Base-by-base conservation (phyloP, 2,113 vertebrate genomes). In the Archocentrus centrarchus region DNA sequence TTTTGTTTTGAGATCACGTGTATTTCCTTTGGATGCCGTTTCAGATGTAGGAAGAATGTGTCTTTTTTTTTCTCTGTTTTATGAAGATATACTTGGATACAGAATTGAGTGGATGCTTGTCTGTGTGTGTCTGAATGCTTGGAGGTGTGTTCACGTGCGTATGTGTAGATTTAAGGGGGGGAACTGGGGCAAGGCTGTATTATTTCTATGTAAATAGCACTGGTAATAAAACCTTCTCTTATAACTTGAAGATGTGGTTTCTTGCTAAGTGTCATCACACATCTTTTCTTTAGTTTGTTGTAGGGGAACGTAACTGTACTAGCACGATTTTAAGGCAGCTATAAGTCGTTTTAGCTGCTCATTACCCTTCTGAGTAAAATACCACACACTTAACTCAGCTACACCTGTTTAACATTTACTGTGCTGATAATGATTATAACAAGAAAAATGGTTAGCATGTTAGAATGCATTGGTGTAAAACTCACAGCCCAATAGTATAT, bases 191-290 rank as follows among this genome's bases (percentile, higher is more conserved):
- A 58, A 88, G 90, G 62, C 79, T 92, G 89, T 96, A 94, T 95
- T 94, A 96, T 96, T 94, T 95, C 92, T 79, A 93, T 96, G 96
- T 97, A 96, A 95, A 97, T 96, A 96, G 95, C 86, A 92, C 93
- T 93, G 94, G 86, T 93, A 95, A 96, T 95, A 96, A 95, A 93
- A 92, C 91, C 93, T 95, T 96, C 92, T 96, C 92, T 93, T 94
- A 90, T 88, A 91, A 93, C 84, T 83, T 83, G 61, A 94, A 92
- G 79, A 86, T 78, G 82, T 87, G 60, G 60, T 90, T 85, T 82
- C 17, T 63, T 81, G 11, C 44, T 70, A 11, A 30, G 18, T 60
- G 7, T 50, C 17, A 4, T 73, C 70, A 10, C 6, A 47, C 8
- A 15, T 18, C 30, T 20, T 75, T 24, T n/a, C 5, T 15, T 66